These are phyloP conservation scores for Cyanocitta stelleri DNA, from an alignment of 2,113 vertebrate species.

Conservation along the genomic window DNA sequence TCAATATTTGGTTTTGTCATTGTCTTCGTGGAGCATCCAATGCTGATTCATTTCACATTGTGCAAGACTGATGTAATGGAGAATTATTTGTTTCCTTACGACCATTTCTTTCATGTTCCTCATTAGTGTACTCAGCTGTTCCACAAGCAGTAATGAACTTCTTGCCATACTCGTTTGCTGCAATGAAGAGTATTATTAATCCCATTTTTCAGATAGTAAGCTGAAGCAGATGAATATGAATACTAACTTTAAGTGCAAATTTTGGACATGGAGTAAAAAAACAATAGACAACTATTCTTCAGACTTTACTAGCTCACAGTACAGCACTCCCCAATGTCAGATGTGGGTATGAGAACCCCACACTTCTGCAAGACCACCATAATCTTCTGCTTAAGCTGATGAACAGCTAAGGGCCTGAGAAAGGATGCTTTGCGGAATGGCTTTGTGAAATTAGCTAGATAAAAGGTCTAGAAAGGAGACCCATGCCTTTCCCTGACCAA, in stretches of 20 bases:
- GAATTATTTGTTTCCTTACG: conserved; percentile 7
- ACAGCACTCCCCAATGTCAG: not conserved
- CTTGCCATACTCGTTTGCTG: not conserved
- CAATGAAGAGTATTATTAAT: not conserved
- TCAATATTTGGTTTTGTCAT: not conserved
- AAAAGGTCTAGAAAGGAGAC: not conserved
- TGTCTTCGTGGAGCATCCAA: not conserved
- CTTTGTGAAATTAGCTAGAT: not conserved
- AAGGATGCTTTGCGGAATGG: not conserved
- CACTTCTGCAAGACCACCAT: not conserved
- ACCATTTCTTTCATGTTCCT: not conserved
- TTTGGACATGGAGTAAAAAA: not conserved
- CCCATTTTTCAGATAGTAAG: not conserved
- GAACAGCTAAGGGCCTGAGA: rapidly evolving
- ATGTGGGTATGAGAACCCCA: not conserved
- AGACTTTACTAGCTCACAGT: not conserved
- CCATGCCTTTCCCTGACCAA: not conserved
- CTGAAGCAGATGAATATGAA: not conserved
- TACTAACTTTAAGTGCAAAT: not conserved
- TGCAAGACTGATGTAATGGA: not conserved
- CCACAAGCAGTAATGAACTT: not conserved
- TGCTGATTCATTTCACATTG: not conserved
- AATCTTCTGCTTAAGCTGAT: rapidly evolving
- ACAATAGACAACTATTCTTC: not conserved
- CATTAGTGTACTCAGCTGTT: not conserved